phyloP scores from a whole-genome alignment of 2,888 invertebrate species.

The Steinernema scapterisci region DNA sequence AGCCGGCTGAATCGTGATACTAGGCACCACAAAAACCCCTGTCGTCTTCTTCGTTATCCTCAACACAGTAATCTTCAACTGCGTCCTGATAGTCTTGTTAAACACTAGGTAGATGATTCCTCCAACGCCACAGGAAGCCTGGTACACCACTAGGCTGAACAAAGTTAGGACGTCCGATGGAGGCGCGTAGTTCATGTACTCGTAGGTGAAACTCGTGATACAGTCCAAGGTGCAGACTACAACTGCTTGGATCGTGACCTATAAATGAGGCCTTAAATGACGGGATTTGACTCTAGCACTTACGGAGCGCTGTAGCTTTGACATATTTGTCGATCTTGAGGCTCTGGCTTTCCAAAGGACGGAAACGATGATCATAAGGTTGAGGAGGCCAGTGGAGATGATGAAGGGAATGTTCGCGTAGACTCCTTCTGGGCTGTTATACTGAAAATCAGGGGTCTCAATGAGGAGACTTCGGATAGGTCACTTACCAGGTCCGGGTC shows the following conservation, averaged over 20 bases:
- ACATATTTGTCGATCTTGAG: not conserved
- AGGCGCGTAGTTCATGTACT: not conserved
- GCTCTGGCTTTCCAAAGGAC: not conserved
- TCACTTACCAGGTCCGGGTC: not conserved
- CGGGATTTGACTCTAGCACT: not conserved
- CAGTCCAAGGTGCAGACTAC: not conserved
- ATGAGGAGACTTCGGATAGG: not conserved
- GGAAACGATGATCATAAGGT: not conserved
- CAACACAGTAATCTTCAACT: too few species aligned
- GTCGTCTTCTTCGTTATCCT: too few species aligned
- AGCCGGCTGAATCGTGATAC: too few species aligned
- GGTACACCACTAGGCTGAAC: not conserved
- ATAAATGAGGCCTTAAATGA: not conserved
- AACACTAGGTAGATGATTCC: not conserved
- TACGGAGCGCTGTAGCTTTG: not conserved
- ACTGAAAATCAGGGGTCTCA: not conserved
- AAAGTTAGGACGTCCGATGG: not conserved
- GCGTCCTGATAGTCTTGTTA: not conserved
- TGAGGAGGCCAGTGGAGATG: not conserved
- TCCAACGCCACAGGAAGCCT: not conserved
- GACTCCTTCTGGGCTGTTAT: not conserved
- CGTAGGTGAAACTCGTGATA: not conserved
- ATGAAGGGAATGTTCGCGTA: not conserved
- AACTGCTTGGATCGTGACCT: not conserved
- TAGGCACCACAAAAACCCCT: too few species aligned